Evolutionary conservation across 1,140 invertebrate species (phyloP), one percentile per base, ranked within the genome.

Genomic region (Drosophila watanabei): DNA sequence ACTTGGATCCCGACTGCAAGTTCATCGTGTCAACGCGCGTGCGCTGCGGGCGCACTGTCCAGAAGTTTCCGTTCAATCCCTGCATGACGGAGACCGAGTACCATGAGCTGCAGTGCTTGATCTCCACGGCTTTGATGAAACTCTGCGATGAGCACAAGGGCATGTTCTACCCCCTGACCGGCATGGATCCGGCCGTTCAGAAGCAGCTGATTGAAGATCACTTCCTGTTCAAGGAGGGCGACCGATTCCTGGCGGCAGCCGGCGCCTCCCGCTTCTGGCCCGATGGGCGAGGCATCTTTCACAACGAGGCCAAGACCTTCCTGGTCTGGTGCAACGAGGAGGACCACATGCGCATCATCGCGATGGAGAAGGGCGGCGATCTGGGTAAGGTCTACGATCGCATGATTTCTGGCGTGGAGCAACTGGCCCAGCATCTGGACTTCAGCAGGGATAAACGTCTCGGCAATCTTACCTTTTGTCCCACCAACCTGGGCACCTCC

Each of bases 261-360:
- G 98, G 98, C 81, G 97, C 97, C 75, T 80, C 98, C 94, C 96
- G 98, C 60, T 99, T 96, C 95, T 99, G 98, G 98, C 98, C 98
- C 45, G 95, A 95, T 52, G 98, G 98, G 14, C 97, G 98, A 93
- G 98, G 98, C 92, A 99, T 99, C 94, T 99, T 95, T 95, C 97
- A 98, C 94, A 99, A 99, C 92, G 96, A 98, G 77, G 95, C 95
- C 93, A 98, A 98, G 94, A 98, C 97, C 58, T 99, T 99, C 96
- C 94, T 99, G 75, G 97, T 99, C 35, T 99, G 98, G 98, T 96
- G 97, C 94, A 99, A 99, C 93, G 98, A 99, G 93, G 98, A 99
- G 94, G 98, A 99, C 94, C 98, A 99, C 93, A 94, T 99, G 63
- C 96, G 98, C 81, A 96, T 99, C 86, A 99, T 99, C 93, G 98